phyloP scores from a whole-genome alignment of 1,140 invertebrate species.

The Drosophila micromelanica region DNA sequence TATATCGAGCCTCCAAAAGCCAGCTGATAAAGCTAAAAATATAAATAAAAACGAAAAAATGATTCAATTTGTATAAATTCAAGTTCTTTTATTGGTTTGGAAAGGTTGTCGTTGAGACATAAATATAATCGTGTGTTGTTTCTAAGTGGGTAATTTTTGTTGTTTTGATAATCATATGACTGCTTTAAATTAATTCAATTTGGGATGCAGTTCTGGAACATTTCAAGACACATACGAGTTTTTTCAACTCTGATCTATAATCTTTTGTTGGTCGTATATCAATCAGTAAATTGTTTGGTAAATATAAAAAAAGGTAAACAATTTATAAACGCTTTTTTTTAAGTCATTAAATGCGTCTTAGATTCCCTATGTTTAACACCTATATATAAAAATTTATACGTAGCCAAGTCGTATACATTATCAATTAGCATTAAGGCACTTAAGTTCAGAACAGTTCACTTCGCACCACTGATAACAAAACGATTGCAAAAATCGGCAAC shows the following conservation, averaged over 20 bases:
- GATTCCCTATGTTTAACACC: constrained; percentile 32
- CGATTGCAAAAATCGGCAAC: constrained; percentile 15
- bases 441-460: constrained; percentile 69
- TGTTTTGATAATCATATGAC: constrained; percentile 45
- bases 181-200: constrained; percentile 39
- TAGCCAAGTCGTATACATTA: constrained; percentile 49
- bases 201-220: constrained; percentile 34
- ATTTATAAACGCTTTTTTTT: no score
- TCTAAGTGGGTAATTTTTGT: constrained; percentile 25
- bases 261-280: neutral
- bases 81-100: constrained; percentile 44
- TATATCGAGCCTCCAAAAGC: constrained; percentile 70
- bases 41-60: constrained; percentile 38
- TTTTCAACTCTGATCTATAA: constrained; percentile 15
- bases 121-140: constrained; percentile 24
- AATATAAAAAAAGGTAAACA: no score
- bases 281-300: no score
- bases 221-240: constrained; percentile 13
- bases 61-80: constrained; percentile 62
- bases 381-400: constrained; percentile 14
- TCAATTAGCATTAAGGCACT: constrained; percentile 60
- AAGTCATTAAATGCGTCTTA: constrained; percentile 22
- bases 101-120: constrained; percentile 21
- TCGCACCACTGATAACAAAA: constrained; percentile 57
- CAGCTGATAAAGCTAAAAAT: constrained; percentile 78